Conservation (phyloP, 2,113 vertebrate species). For the Rynchops niger region DNA sequence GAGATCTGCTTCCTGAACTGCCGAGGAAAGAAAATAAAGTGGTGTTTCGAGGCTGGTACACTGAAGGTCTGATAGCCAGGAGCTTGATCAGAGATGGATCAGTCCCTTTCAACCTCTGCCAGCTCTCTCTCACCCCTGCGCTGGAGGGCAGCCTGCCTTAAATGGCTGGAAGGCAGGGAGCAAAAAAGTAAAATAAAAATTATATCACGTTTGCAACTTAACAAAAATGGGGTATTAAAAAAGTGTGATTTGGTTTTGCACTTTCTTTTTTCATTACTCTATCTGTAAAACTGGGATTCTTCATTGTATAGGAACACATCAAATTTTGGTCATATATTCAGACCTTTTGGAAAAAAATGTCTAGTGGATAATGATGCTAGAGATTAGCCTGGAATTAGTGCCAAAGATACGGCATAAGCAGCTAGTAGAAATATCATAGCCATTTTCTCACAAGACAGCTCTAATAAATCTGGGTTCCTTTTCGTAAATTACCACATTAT, state of each 20-base stretch:
- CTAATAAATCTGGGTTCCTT: slow-evolving; percentile 45
- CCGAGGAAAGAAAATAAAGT: not conserved
- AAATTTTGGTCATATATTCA: slow-evolving; percentile 25
- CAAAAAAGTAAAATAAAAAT: not conserved
- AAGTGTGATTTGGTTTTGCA: not conserved
- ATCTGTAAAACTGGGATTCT: not conserved
- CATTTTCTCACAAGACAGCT: slow-evolving; percentile 40
- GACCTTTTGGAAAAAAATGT: not conserved
- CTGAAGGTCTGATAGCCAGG: not conserved
- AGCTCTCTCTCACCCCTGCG: not conserved
- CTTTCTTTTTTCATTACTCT: not conserved
- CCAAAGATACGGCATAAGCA: not conserved
- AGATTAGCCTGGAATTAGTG: slow-evolving; percentile 55
- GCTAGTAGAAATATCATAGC: slow-evolving; percentile 47
- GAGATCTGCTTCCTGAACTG: not conserved
- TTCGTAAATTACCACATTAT: slow-evolving; percentile 26
- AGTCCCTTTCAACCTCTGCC: not conserved
- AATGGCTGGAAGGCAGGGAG: not conserved
- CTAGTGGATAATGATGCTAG: slow-evolving; percentile 22
- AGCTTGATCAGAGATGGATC: not conserved
- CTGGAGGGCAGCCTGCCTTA: not conserved
- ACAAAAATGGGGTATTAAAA: not conserved
- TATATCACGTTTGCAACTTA: not conserved
- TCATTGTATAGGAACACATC: not conserved
- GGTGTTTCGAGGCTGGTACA: not conserved